Base-by-base conservation (phyloP, 2,113 vertebrate species). In the Rhinopomastus cyanomelas region DNA sequence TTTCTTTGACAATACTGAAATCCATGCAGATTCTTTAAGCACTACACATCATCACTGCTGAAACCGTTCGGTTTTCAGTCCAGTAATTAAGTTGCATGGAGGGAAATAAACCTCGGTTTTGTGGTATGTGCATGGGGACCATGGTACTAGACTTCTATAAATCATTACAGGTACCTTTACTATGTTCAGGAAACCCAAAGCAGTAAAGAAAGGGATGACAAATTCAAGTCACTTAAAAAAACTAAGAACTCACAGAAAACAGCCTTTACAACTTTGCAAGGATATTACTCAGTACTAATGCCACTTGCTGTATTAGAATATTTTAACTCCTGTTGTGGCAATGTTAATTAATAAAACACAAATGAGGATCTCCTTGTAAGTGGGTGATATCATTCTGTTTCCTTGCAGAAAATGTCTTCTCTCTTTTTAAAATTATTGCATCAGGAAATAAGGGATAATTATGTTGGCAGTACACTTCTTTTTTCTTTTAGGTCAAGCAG, bases 401-500 rank as follows among this genome's bases (percentile, higher is more conserved):
- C 49, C 18, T 52, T 81, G 55, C 5, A 91, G 72, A 85, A 78
- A 75, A 73, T 88, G 87, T 84, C 52, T 91, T 59, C 15, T 91
- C 49, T 81, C 64, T 85, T 52, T 68, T 72, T 7, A 44, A 94
- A 88, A 82, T 87, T 62, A 91, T 84, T 90, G 66, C 73, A 92
- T 52, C n/a, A 90, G 90, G 89, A 96, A 95, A 87, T 88, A 81
- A 92, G 62, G 72, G 44, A 79, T 92, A 96, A 96, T 79, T 94
- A 68, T 78, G 27, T 57, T 88, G 87, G 88, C 77, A 85, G 55
- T 69, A 85, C 60, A 72, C 51, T 76, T 78, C 52, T 81, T 86
- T 87, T 88, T 91, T 85, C 86, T 88, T 88, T 57, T 60, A 89
- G 87, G 76, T 84, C 16, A 3, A 92, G 51, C 59, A 94, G 92